These are phyloP conservation scores for Oreonectes daqikongensis DNA, from an alignment of 2,797 vertebrate species.

Conservation along the genomic window DNA sequence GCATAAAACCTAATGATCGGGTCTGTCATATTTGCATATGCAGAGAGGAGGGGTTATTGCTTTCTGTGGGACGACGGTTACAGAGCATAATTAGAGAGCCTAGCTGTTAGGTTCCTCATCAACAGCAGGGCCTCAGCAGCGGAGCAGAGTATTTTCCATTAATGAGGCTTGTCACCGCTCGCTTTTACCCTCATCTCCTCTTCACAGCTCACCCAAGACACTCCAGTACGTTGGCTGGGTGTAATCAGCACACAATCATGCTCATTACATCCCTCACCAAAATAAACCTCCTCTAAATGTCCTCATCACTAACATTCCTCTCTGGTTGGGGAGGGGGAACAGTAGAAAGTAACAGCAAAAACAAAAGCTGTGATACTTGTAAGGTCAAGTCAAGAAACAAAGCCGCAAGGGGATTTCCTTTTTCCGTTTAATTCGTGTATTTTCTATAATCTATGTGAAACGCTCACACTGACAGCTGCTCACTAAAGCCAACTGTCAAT, in stretches of 20 bases:
- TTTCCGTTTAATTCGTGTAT: background rate
- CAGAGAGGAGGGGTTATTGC: conserved; percentile 74
- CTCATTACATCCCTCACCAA: conserved; percentile 66
- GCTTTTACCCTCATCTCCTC: conserved; percentile 59
- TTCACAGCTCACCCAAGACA: conserved; percentile 52
- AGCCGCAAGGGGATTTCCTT: conserved; percentile 14
- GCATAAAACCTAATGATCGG: conserved; percentile 82
- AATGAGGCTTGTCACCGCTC: conserved; percentile 78
- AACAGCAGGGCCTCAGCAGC: conserved; percentile 62
- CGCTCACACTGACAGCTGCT: background rate
- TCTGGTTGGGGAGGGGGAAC: conserved; percentile 6
- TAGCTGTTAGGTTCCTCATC: conserved; percentile 69
- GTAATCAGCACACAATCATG: conserved; percentile 64
- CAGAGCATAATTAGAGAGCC: conserved; percentile 77
- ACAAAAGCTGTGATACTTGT: conserved; percentile 37
- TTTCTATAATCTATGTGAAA: background rate
- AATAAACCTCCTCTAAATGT: conserved; percentile 60
- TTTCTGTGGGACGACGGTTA: conserved; percentile 70
- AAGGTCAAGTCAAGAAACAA: conserved; percentile 39
- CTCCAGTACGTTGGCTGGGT: conserved; percentile 49
- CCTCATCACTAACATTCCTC: conserved; percentile 48
- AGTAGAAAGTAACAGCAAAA: conserved; percentile 30
- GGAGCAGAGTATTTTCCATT: conserved; percentile 71
- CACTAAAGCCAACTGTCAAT: background rate
- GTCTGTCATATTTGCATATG: conserved; percentile 82